Percentiles rank a stretch among this genome's conserved stretches.
These are phyloP conservation scores for Sitta europaea DNA, from an alignment of 2,113 vertebrate genomes.

Conservation along the genomic window DNA sequence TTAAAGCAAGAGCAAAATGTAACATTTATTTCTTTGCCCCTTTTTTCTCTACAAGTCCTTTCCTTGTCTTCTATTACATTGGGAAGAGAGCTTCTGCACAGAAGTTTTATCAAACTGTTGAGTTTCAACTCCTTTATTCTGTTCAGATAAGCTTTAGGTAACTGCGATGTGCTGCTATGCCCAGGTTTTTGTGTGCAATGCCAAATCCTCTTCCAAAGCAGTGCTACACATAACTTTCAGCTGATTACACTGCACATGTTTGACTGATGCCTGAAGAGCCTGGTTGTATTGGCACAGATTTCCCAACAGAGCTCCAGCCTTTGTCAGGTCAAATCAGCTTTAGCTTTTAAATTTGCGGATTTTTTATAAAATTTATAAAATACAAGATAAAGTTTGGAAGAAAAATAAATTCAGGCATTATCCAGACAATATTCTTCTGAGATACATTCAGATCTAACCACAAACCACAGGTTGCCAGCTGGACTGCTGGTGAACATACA, in stretches of 20 bases:
- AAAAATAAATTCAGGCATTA: not conserved
- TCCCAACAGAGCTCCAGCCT: not conserved
- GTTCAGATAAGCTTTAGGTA: not conserved
- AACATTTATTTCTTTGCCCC: not conserved
- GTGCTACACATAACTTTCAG: not conserved
- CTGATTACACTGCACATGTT: not conserved
- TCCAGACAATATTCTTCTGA: not conserved
- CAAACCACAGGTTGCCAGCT: not conserved
- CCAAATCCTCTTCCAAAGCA: not conserved
- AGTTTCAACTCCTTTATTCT: not conserved
- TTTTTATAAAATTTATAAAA: not conserved
- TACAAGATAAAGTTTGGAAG: not conserved
- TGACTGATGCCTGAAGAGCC: not conserved
- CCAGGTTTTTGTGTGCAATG: not conserved
- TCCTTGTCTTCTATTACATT: not conserved
- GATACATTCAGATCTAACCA: not conserved
- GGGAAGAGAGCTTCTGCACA: not conserved
- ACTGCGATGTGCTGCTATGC: not conserved
- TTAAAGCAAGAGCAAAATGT: not conserved
- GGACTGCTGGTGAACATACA: rapidly evolving
- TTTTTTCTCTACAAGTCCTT: not conserved
- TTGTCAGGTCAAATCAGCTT: not conserved
- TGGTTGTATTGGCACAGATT: not conserved
- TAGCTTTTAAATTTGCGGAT: not conserved
- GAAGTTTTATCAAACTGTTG: not conserved